Base-by-base conservation (phyloP, 2,888 invertebrate species). In the Agrotis exclamationis region DNA sequence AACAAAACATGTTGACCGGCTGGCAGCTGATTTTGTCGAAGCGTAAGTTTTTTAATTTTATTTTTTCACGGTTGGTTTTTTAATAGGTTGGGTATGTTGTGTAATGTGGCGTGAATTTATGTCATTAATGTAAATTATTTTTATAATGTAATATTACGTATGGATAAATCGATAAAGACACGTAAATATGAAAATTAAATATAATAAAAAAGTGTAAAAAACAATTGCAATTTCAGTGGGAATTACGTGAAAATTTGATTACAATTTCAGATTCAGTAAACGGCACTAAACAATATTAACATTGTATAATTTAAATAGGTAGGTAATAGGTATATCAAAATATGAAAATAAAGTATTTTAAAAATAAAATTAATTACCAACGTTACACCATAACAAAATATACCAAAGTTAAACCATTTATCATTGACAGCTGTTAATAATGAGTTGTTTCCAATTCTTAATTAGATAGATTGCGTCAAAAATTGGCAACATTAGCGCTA, bases 21-120 rank as follows among this genome's bases (percentile, higher is more conserved):
- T 96, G 96, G 96, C 93, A 93, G 88, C 89, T 95, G 63, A 80
- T 95, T 83, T 88, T 95, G 70, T 96, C 96, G 3, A 95, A 95
- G 85, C 76, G 96, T 96, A 86, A 96, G 96, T 76, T 63, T 71
- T 63, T n/a, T 7, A n/a, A 9, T 53, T 50, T 33, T 1, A 11
- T 51, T 48, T 57, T 62, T 66, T 44, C 16, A 50, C 33, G 33
- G 3, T 62, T 51, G 16, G n/a, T 56, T 58, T 59, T 51, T 33
- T n/a, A 18, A 18, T 48, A 28, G 13, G 39, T 33, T 6, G 13
- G 51, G 45, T 20, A n/a, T n/a, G n/a, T 20, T 6, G 11, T 51
- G 39, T 20, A 39, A 65, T 1, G 20, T 39, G 20, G 51, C 7
- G 48, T 13, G 45, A 44, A 59, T 54, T 44, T 62, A 57, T 71